Evolutionary conservation across 2,888 invertebrate genomes (phyloP).

Genomic region (Patella pellucida): DNA sequence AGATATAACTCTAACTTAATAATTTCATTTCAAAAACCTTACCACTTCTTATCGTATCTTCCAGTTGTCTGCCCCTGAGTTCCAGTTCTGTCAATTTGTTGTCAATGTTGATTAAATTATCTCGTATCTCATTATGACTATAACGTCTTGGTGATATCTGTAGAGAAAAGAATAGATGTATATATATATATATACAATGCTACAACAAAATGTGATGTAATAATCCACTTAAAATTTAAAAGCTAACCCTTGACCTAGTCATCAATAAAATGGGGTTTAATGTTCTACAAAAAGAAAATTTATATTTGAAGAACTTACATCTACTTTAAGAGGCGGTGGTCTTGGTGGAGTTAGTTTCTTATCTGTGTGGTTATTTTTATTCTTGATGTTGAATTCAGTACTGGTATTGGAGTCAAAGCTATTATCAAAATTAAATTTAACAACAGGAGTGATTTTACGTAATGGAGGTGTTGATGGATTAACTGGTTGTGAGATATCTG

Average conservation of each 20-base stretch:
- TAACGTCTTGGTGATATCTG: slow-evolving; percentile 45
- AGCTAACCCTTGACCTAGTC: background rate
- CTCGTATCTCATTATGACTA: slow-evolving; percentile 75
- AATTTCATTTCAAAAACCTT: slow-evolving; percentile 74
- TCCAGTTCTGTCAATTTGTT: slow-evolving; percentile 90
- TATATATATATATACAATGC: background rate
- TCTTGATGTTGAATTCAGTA: slow-evolving; percentile 8
- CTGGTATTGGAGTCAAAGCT: slow-evolving; percentile 5
- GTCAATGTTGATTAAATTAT: slow-evolving; percentile 84
- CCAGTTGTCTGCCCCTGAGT: slow-evolving; percentile 89
- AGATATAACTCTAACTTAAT: background rate
- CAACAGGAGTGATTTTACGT: slow-evolving; percentile 39
- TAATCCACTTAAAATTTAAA: too few relatives aligned
- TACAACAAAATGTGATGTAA: too few relatives aligned
- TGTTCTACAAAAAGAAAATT: slow-evolving; percentile 23
- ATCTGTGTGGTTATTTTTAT: slow-evolving; percentile 17
- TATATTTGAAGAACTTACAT: slow-evolving; percentile 8
- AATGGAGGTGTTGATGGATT: slow-evolving; percentile 10
- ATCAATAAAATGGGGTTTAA: background rate
- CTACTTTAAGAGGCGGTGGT: slow-evolving; percentile 38
- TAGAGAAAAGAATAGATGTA: background rate
- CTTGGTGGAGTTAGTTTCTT: slow-evolving; percentile 30
- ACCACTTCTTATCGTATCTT: slow-evolving; percentile 88
- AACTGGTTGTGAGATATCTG: background rate
- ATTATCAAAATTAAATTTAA: slow-evolving; percentile 41